These are phyloP conservation scores for Cephus sareptanus DNA, from an alignment of 2,888 invertebrate genomes.

Conservation along the genomic window DNA sequence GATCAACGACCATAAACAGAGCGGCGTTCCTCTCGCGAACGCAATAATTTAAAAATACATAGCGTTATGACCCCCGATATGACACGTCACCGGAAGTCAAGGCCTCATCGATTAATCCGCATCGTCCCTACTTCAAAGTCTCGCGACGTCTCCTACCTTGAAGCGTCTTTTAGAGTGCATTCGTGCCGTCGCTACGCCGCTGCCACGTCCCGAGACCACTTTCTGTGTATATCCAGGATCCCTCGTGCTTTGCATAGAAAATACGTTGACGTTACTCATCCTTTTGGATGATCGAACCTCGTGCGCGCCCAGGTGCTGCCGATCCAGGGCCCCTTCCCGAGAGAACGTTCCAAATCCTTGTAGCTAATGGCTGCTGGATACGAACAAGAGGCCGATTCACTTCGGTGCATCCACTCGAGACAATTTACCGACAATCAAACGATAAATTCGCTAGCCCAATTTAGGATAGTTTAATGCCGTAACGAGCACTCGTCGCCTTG, in stretches of 20 bases:
- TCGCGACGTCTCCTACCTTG: background rate
- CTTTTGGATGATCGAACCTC: conserved; percentile 42
- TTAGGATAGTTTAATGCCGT: background rate
- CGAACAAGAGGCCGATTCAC: background rate
- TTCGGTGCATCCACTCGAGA: background rate
- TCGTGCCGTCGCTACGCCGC: conserved; percentile 12
- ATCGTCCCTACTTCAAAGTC: background rate
- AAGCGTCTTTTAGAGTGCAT: background rate
- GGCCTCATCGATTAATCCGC: background rate
- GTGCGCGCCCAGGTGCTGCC: conserved; percentile 31
- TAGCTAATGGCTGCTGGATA: background rate
- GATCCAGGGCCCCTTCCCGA: background rate
- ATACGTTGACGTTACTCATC: conserved; percentile 39
- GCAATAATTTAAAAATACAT: background rate
- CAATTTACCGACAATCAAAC: background rate
- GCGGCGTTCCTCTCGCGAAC: background rate
- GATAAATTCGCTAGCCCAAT: background rate
- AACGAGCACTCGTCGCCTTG: background rate
- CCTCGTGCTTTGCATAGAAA: conserved; percentile 43
- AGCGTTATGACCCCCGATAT: background rate
- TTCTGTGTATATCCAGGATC: background rate
- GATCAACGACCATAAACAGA: background rate
- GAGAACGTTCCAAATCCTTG: background rate
- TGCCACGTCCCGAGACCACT: conserved; percentile 6
- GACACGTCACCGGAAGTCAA: background rate